Base-by-base conservation (phyloP, 2,113 vertebrate genomes). In the Eptesicus fuscus region DNA sequence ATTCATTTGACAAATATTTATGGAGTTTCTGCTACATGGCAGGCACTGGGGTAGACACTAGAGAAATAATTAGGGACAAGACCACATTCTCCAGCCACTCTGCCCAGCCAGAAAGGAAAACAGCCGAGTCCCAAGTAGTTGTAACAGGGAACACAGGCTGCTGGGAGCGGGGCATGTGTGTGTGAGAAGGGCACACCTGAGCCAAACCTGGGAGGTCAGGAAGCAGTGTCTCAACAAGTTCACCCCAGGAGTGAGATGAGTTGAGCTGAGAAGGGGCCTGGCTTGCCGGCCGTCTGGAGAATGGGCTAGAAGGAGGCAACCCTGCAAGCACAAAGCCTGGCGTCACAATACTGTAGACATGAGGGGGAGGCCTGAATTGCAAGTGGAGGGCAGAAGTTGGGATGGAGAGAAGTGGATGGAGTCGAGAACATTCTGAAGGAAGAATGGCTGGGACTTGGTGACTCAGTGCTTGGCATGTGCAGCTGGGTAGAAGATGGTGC, bases 271-370 rank as follows among this genome's bases (percentile, higher is more conserved):
- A 56, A n/a, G 71, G 59, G 28, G n/a, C 30, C 35, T 9, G 37
- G 78, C 42, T 9, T 16, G 30, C 49, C 8, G 2, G 59, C 17
- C 3, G 53, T 0, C 3, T 8, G 47, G 5, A 49, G 8, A 37
- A 7, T 8, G 28, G 40, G 16, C 1, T 12, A 37, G 53, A 42
- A 7, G 18, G 25, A 51, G 74, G 42, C 22, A 2, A 30, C 35
- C 25, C 56, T 23, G 23, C 16, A 35, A 78, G 28, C 7, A 28
- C 1, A 2, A 37, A 67, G 71, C 47, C 77, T 49, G 0, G 1
- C 0, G 3, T 8, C 0, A 0, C 7, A 16, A 25, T 3, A 37
- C 79, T 7, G 28, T 4, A 78, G 28, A 35, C n/a, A 9, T 1
- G 18, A 28, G 63, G 18, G 11, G 6, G 35, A 8, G 16, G 47